These are phyloP conservation scores for Macrostomum cliftonense DNA, from an alignment of 2,888 invertebrate species.

Conservation along the genomic window DNA sequence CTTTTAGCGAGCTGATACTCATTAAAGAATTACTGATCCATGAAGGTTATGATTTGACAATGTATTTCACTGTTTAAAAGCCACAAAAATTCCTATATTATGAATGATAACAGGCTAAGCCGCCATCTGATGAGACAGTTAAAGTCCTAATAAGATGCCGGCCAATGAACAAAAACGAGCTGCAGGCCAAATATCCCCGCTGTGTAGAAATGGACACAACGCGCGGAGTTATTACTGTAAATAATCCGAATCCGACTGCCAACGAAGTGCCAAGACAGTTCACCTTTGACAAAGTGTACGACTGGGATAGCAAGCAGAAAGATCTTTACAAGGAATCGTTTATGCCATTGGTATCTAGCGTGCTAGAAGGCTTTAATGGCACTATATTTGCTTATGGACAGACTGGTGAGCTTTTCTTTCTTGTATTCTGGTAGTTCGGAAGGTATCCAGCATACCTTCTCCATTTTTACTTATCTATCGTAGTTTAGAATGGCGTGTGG, in stretches of 20 bases:
- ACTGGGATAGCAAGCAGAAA: conserved; percentile 65
- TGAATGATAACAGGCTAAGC: conserved; percentile 20
- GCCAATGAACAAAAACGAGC: conserved; percentile 56
- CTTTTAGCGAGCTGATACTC: too few relatives aligned
- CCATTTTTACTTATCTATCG: too few relatives aligned
- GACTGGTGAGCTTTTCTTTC: conserved; percentile 46
- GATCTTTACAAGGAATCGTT: conserved; percentile 89
- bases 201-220: conserved; percentile 62
- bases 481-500: too few relatives aligned
- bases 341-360: conserved; percentile 75
- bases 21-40: too few relatives aligned
- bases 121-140: conserved; percentile 51
- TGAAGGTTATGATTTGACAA: too few relatives aligned
- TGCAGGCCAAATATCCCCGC: conserved; percentile 37
- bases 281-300: conserved; percentile 93
- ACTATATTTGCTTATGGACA: conserved; percentile 98
- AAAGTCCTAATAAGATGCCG: conserved; percentile 91
- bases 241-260: conserved; percentile 53
- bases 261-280: conserved; percentile 58
- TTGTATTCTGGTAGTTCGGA: too few relatives aligned
- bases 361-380: conserved; percentile 89
- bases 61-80: too few relatives aligned
- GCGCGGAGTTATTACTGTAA: conserved; percentile 71
- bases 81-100: too few relatives aligned
- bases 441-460: too few relatives aligned